These are phyloP conservation scores for Tretioscincus oriximinensis DNA, from an alignment of 2,113 vertebrate species.

Conservation along the genomic window DNA sequence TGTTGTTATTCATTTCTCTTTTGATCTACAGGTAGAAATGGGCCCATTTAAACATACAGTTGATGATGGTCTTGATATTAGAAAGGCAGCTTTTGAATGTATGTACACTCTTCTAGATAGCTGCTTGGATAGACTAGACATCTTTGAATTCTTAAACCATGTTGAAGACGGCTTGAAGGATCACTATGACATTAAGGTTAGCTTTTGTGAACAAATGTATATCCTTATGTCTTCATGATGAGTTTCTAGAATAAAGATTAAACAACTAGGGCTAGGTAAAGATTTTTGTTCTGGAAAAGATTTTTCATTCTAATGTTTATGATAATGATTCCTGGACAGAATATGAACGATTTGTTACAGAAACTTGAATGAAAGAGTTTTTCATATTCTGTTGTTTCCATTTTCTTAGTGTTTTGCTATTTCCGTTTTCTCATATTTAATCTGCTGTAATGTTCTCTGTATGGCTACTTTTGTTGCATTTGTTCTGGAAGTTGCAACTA, in stretches of 20 bases:
- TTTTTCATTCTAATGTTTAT: not conserved
- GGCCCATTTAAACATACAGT: conserved; percentile 98
- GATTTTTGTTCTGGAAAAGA: not conserved
- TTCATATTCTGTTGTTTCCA: not conserved
- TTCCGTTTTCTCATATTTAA: no score
- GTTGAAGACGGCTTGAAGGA: conserved; percentile 98
- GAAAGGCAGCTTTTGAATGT: conserved; percentile 98
- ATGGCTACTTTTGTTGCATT: no score
- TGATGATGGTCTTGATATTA: conserved; percentile 93
- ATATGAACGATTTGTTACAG: not conserved
- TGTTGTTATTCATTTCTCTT: conserved; percentile 3
- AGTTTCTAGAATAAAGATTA: not conserved
- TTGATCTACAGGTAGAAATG: conserved; percentile 90
- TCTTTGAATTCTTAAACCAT: conserved; percentile 98
- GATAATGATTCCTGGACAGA: not conserved
- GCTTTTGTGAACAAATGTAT: conserved; percentile 26
- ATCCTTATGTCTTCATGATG: not conserved
- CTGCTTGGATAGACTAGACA: conserved; percentile 96
- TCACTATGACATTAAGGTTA: conserved; percentile 99
- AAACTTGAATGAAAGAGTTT: not conserved
- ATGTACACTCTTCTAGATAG: conserved; percentile 99
- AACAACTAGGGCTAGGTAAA: not conserved
- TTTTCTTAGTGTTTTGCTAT: no score
- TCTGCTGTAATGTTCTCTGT: no score
- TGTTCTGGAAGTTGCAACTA: no score